Base-by-base conservation (phyloP, 2,113 vertebrate genomes). In the Empidonax traillii region DNA sequence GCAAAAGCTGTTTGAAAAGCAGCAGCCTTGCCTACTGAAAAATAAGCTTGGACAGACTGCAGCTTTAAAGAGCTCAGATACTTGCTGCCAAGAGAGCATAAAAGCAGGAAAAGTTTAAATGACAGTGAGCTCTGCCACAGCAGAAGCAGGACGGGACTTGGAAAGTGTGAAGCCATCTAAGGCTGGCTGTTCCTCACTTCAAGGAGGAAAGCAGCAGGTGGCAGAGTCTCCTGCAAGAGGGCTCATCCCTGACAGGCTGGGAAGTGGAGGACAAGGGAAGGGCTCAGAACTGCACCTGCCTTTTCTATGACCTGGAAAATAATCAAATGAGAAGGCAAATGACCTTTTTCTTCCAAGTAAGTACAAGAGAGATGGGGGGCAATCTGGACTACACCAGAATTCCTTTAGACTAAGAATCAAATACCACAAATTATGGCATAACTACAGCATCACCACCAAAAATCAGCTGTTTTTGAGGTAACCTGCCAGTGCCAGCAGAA, bases 41-140 rank as follows among this genome's bases (percentile, higher is more conserved):
- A 44, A 56, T 67, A 65, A 74, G 49, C 35, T 25, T 78, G 56
- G 53, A 84, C 43, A 87, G 76, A 43, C 30, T 10, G 31, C 43
- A 84, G 80, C 37, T 94, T 84, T 59, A 39, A 58, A 92, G 41
- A 78, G 79, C 41, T 81, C 87, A 71, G 51, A 12, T 69, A 88
- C 51, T n/a, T 80, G 75, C 44, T 86, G 89, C 30, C 85, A 90
- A 65, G 28, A 78, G 23, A 86, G 24, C 35, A 72, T 19, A 67
- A 74, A 92, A 72, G 47, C 58, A 91, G 33, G 21, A 15, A 33
- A 91, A 79, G 37, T 76, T 90, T 49, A 87, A 89, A 46, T 13
- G 41, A 46, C 53, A 65, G 46, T 3, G 6, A 82, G 46, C 59
- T 77, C 53, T 81, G 55, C 55, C 46, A 41, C 75, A 69, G 73